Conservation (phyloP, 2,113 vertebrate genomes). For the Alexandromys fortis region DNA sequence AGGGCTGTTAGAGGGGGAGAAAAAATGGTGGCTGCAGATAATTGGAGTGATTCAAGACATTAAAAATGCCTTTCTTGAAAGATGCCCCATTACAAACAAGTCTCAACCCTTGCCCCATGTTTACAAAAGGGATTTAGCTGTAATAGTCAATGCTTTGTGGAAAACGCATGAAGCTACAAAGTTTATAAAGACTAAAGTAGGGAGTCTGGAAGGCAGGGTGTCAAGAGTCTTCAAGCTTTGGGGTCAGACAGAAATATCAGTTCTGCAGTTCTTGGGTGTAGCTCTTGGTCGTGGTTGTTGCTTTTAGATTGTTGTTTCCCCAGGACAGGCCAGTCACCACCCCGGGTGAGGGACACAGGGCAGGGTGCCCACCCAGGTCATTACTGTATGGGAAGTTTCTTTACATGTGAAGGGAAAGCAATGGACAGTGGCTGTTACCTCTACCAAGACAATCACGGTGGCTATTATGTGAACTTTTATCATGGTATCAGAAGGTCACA, state of each 20-base stretch:
- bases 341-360: not conserved
- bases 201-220: not conserved
- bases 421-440: not conserved
- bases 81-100: not conserved
- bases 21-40: not conserved
- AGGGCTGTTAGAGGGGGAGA: not conserved
- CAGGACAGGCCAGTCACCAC: not conserved
- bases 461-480: constrained; percentile 1
- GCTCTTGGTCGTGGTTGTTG: not conserved
- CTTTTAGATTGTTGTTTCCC: not conserved
- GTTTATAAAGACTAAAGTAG: not conserved
- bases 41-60: constrained; percentile 15
- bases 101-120: not conserved
- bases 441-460: not conserved
- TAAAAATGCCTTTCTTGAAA: constrained; percentile 18
- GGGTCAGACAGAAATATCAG: not conserved
- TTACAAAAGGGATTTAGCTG: not conserved
- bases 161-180: not conserved
- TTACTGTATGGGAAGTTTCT: not conserved
- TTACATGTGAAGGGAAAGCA: not conserved
- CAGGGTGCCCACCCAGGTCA: not conserved
- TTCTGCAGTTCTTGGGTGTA: not conserved
- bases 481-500: not conserved
- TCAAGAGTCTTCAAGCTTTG: not conserved
- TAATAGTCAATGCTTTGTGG: not conserved